These are phyloP conservation scores for Megaceryle torquata DNA, from an alignment of 2,113 vertebrate species.

Conservation along the genomic window DNA sequence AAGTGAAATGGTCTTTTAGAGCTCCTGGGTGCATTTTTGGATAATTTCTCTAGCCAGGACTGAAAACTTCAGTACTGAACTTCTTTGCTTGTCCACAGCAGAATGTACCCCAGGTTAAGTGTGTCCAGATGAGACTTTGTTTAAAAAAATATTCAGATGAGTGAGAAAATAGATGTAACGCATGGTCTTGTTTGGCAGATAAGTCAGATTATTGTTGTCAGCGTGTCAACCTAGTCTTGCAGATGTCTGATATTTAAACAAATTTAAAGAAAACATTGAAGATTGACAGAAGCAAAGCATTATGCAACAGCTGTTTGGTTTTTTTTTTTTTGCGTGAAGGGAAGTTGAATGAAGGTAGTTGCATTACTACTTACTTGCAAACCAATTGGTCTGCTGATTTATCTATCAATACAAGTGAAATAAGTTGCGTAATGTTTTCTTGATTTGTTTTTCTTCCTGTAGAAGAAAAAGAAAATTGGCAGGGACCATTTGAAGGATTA, in stretches of 20 bases:
- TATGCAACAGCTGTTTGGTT: not conserved
- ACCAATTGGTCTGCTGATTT: not conserved
- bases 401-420: constrained; percentile 2
- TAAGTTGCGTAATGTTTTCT: constrained; percentile 43
- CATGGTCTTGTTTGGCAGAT: not conserved
- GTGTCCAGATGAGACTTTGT: not conserved
- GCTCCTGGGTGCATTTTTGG: not conserved
- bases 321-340: not conserved
- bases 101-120: not conserved
- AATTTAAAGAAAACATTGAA: not conserved
- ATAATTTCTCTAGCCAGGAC: not conserved
- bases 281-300: not conserved
- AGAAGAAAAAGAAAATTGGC: constrained; percentile 16
- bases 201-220: not conserved
- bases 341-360: not conserved
- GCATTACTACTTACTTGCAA: not conserved
- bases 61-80: not conserved
- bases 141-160: not conserved
- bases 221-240: not conserved
- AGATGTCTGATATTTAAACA: not conserved
- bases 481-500: not conserved
- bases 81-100: not conserved
- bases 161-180: not conserved
- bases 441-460: constrained; percentile 39
- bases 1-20: not conserved